These are phyloP conservation scores for Cyanistes caeruleus DNA, from an alignment of 2,113 vertebrate genomes.

Conservation along the genomic window DNA sequence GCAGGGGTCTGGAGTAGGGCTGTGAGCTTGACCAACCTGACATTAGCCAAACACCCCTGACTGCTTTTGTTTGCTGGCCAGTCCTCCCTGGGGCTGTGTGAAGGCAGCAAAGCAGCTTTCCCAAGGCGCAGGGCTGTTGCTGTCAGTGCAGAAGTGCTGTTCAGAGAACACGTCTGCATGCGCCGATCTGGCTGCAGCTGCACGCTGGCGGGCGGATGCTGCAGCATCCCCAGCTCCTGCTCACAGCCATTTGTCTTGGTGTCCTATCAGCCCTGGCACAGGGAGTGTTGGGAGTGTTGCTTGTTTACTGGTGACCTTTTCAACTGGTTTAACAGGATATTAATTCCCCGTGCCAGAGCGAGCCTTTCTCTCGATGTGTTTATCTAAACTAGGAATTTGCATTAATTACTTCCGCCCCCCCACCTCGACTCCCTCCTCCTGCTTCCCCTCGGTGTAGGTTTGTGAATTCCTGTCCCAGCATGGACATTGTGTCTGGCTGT, in stretches of 20 bases:
- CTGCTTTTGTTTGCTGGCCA: neutral
- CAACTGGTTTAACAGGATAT: slow-evolving; percentile 50
- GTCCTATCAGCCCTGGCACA: neutral
- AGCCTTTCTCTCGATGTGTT: slow-evolving; percentile 36
- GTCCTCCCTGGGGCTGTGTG: too few species aligned
- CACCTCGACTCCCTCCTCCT: neutral
- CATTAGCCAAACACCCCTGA: neutral
- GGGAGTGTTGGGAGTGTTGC: slow-evolving; percentile 29
- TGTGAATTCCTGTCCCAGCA: neutral
- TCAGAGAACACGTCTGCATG: rapidly evolving
- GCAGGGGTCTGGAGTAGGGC: neutral
- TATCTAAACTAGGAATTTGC: slow-evolving; percentile 37
- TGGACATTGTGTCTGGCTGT: neutral
- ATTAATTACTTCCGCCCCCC: slow-evolving; percentile 9
- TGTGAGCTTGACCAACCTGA: neutral
- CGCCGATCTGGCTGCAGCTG: neutral
- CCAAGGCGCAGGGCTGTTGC: neutral
- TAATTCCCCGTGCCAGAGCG: neutral
- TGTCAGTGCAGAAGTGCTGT: neutral
- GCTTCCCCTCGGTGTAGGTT: neutral
- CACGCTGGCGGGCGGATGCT: rapidly evolving
- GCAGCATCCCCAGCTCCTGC: neutral
- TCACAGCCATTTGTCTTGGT: neutral
- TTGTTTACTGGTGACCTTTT: slow-evolving; percentile 46
- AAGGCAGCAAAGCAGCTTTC: neutral